A percentile compares a stretch with the other conserved stretches of the same genome.
phyloP scores from a whole-genome alignment of 2,797 vertebrate species.

The Agapornis canus region DNA sequence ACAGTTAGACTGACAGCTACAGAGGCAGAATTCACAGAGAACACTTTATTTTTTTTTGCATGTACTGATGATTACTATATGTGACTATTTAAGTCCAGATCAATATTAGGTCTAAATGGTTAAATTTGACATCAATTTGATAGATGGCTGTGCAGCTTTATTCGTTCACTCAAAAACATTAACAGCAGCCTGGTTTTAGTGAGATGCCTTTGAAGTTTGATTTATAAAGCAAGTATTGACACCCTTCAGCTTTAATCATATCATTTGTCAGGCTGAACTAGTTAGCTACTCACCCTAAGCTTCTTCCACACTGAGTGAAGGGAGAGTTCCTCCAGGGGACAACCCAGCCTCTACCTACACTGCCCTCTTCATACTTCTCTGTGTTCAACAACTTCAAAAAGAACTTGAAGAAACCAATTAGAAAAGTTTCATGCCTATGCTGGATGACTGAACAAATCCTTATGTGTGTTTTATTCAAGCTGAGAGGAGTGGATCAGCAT shows the following conservation, averaged over 20 bases:
- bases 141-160: not conserved
- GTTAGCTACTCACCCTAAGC: not conserved
- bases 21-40: not conserved
- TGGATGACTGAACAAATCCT: not conserved
- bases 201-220: not conserved
- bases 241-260: not conserved
- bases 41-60: not conserved
- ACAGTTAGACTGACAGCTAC: not conserved
- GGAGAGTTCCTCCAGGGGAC: not conserved
- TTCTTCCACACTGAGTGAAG: not conserved
- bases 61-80: not conserved
- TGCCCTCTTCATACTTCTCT: not conserved
- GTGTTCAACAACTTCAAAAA: not conserved
- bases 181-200: not conserved
- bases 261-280: not conserved
- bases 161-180: not conserved
- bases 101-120: not conserved
- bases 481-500: not conserved
- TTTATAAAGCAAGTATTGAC: not conserved
- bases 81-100: not conserved
- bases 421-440: not conserved
- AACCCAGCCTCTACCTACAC: not conserved
- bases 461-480: not conserved
- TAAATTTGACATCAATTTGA: not conserved
- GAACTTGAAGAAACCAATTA: not conserved